Evolutionary conservation across 2,113 vertebrate genomes (phyloP), one percentile per base, ranked within the genome.

Genomic region (Gobiocypris rarus): DNA sequence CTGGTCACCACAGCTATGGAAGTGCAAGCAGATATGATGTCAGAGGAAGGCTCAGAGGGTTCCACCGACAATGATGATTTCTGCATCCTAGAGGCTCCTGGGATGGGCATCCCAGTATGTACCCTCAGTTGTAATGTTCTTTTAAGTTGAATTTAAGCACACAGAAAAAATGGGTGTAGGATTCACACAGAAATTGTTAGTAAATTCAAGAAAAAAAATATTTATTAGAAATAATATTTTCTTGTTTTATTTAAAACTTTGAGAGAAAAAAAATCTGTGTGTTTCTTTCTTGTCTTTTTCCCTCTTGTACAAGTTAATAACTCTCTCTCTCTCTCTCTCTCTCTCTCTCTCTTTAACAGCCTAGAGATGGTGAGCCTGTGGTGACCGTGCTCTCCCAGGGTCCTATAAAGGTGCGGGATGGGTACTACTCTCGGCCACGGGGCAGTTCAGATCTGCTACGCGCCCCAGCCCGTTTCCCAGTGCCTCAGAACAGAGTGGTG

Each of bases 11-110:
- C 92, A 58, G 93, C 93, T 26, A 91, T 87, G 7, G 94, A 95
- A 76, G 93, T 86, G 1, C 91, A 93, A 65, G 88, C 89, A 19
- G 94, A 94, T 45, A 87, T 87, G 91, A 91, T 92, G 89, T 94
- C 75, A 75, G 95, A 93, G 43, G 93, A 94, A 89, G 93, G 83
- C 89, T 95, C 95, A 0, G 94, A 94, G 61, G 89, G 93, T 45
- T 95, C 95, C 73, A 94, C 95, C 0, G 96, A 97, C 90, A 96
- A 96, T 0, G 97, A 97, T 0, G 97, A 97, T 88, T 98, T 98
- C 88, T 98, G 97, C 86, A 98, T 98, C 91, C 91, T 98, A 38
- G 97, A 97, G 14, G 96, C 97, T 31, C 97, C 97, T 0, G 97
- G 97, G 87, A 95, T 97, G 81, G 96, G 97, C 82, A 96, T 98